Evolutionary conservation across 2,888 invertebrate species (phyloP), one percentile per base, ranked within the genome.

Genomic region (Polydrusus pterygomalis): DNA sequence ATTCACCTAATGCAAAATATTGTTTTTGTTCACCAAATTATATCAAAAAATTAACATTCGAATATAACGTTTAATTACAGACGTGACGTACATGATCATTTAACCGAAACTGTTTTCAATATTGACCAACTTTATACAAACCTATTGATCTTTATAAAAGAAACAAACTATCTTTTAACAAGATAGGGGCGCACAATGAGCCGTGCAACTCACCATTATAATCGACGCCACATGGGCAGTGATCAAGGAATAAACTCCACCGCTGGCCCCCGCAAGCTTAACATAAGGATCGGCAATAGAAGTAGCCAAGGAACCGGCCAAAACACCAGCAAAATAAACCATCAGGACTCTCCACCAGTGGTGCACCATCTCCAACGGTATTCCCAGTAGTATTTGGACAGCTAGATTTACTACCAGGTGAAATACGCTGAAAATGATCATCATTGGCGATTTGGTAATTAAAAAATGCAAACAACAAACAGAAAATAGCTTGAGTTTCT

Each of bases 301-400:
- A n/a, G 96, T 96, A 3, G 93, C 95, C 80, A 96, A 89, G 0
- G 95, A 95, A 8, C 97, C 97, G 1, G 96, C 96, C 0, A 94
- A 87, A 0, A 97, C 96, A 0, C 97, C 97, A 0, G 95, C 93
- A 51, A 95, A 85, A 86, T 97, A 97, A 30, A 97, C 94, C 11
- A 94, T 87, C 0, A 94, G 89, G 7, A 99, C 95, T 62, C 98
- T 90, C 97, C 97, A 97, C 94, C 96, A 97, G 80, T 94, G 93
- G 87, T 99, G 98, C 1, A 99, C 98, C 93, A 99, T 94, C 88
- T 99, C 99, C 77, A 99, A 88, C 0, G 98, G 97, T 11, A 98
- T 92, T 0, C 99, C 99, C 71, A 99, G 90, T 87, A 98, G 91
- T 75, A 99, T 89, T 87, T 99, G 98, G 77, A 98, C 97, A 70